phyloP scores from a whole-genome alignment of 2,113 vertebrate genomes.

The Pogona vitticeps region DNA sequence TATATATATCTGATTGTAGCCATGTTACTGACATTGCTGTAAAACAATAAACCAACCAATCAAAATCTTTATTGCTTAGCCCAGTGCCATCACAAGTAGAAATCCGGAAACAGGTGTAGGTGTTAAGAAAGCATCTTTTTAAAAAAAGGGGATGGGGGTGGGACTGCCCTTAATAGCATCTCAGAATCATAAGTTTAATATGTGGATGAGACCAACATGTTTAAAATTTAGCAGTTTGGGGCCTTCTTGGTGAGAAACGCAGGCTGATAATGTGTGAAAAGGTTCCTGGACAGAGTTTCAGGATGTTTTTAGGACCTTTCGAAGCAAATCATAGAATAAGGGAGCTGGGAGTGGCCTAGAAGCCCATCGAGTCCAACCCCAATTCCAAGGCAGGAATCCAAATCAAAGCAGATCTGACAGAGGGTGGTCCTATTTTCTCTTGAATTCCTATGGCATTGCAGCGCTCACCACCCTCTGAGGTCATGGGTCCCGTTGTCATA shows the following conservation, averaged over 20 bases:
- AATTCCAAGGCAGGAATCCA: too few species aligned
- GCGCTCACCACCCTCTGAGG: too few species aligned
- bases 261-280: background rate
- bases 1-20: slow-evolving; percentile 35
- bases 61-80: background rate
- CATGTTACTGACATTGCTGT: slow-evolving; percentile 34
- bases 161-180: too few species aligned
- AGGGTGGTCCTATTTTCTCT: too few species aligned
- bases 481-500: too few species aligned
- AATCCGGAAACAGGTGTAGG: slow-evolving; percentile 7
- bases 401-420: too few species aligned
- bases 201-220: background rate
- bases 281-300: background rate
- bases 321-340: background rate
- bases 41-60: slow-evolving; percentile 41
- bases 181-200: too few species aligned
- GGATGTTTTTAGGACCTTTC: background rate
- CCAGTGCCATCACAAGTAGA: background rate
- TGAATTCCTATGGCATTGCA: too few species aligned
- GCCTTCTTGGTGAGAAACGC: background rate
- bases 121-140: background rate
- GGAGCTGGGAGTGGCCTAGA: too few species aligned
- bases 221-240: background rate
- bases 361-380: too few species aligned
- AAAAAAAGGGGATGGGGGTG: background rate